Base-by-base conservation (phyloP, 2,888 invertebrate genomes). In the Chrysina gloriosa region DNA sequence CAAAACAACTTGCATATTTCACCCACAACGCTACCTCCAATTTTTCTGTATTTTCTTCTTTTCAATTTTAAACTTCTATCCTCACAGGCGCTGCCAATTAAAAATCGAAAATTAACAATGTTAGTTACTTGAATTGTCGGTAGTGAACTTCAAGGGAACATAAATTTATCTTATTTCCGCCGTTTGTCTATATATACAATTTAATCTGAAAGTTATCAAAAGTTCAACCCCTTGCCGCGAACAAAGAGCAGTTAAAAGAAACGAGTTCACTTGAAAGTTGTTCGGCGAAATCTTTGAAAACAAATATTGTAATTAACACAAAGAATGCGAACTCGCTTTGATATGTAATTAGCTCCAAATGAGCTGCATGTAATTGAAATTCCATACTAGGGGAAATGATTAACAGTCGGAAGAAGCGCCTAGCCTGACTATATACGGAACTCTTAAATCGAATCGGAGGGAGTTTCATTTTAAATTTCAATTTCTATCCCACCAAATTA, bases 261-360 rank as follows among this genome's bases (percentile, higher is more conserved):
- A 67, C 25, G 61, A 50, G 36, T 27, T 54, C 68, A 63, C 52
- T 63, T 29, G 68, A 68, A 68, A 66, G 66, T 66, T 66, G 52
- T 45, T 25, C 50, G 65, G 25, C 70, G 58, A 71, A 77, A 78
- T 77, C 77, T 78, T 78, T 74, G 77, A 75, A 78, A 79, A 79
- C 78, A 78, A 78, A 79, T 79, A 79, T 77, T 77, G 78, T 79
- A 79, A 79, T 79, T 79, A 79, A 78, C 78, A 77, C 77, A 76
- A 79, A 79, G 79, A 79, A 79, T 79, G 78, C 74, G 76, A 76
- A 75, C 71, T 75, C 76, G 75, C 78, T 79, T 78, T 79, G 79
- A 79, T 79, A 78, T 76, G 77, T 78, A 79, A 79, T 79, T 79
- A 79, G 77, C 77, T 77, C 70, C 66, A 73, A 77, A 74, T 76